Base-by-base conservation (phyloP, 1,140 invertebrate genomes). In the Popillia japonica region DNA sequence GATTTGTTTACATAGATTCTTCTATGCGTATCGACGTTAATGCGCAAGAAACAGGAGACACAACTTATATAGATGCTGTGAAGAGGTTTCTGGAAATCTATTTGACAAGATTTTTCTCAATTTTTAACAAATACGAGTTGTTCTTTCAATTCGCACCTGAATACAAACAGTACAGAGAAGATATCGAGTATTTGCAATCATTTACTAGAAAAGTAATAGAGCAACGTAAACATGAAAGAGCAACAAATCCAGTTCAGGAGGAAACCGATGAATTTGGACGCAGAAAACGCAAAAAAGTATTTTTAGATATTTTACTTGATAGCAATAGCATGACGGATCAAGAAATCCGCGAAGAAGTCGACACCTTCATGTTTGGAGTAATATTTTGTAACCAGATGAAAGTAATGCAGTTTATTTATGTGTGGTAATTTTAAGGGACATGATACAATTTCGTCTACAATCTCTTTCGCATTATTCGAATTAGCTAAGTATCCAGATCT, bases 331-430 rank as follows among this genome's bases (percentile, higher is more conserved):
- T 75, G 41, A 48, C 74, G 3, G 44, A 75, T 55, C 20, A 44
- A 55, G 74, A 75, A 75, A 75, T 75, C 9, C 11, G 74, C 8
- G 40, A 48, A 40, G 40, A 75, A 75, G 74, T 75, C 22, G 74
- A 75, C 23, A 75, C 74, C 6, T 75, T 75, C 23, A n/a, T 75
- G 17, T 75, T 75, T 23, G 74, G 40, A 10, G 74, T 75, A 75
- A 20, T 40, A 40, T 41, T 40, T 41, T 10, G 11, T 14, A n/a
- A n/a, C n/a, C n/a, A n/a, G n/a, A n/a, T n/a, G n/a, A n/a, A n/a
- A n/a, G n/a, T n/a, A n/a, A n/a, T n/a, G n/a, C n/a, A n/a, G n/a
- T n/a, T n/a, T n/a, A n/a, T n/a, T n/a, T n/a, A n/a, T n/a, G n/a
- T n/a, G n/a, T n/a, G n/a, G n/a, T n/a, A n/a, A n/a, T n/a, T 48